Percentiles rank a stretch among this genome's conserved stretches.
Evolutionary conservation across 30 jellyfish, hydroid and myxozoan genomes (phyloP).

Genomic region (Turritopsis rubra): DNA sequence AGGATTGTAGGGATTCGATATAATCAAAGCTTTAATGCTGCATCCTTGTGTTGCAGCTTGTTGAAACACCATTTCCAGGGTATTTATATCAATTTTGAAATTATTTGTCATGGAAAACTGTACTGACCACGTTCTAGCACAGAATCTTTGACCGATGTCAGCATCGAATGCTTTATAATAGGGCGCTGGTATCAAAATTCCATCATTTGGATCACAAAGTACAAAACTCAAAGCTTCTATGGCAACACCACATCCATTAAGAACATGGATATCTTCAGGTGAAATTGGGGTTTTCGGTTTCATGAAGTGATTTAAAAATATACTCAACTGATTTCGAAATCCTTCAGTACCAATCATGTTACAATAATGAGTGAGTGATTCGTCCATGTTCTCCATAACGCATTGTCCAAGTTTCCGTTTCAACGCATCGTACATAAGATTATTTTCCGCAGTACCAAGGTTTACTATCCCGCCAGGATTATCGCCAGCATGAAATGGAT

Average conservation of each 20-base stretch:
- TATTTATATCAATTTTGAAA: slow-evolving; percentile 35
- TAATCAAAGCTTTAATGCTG: slow-evolving; percentile 29
- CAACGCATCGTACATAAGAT: slow-evolving; percentile 31
- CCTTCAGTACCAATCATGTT: slow-evolving; percentile 40
- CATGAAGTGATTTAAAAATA: slow-evolving; percentile 39
- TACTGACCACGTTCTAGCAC: not conserved
- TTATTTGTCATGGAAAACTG: not conserved
- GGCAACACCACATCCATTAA: slow-evolving; percentile 64
- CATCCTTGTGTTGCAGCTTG: slow-evolving; percentile 22
- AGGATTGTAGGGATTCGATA: slow-evolving; percentile 63
- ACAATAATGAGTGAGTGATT: slow-evolving; percentile 17
- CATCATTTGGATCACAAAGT: slow-evolving; percentile 54
- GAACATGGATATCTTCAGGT: slow-evolving; percentile 28
- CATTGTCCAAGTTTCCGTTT: slow-evolving; percentile 21
- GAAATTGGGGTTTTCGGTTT: slow-evolving; percentile 33
- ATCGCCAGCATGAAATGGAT: slow-evolving; percentile 34
- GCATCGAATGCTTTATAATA: slow-evolving; percentile 57
- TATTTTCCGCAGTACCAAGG: slow-evolving; percentile 69
- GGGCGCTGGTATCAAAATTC: slow-evolving; percentile 60
- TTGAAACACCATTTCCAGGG: slow-evolving; percentile 32
- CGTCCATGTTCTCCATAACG: slow-evolving; percentile 23
- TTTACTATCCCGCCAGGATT: slow-evolving; percentile 62
- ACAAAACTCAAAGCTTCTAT: slow-evolving; percentile 47
- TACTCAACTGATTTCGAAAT: slow-evolving; percentile 47
- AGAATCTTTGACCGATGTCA: slow-evolving; percentile 8